Percentiles rank a stretch among this genome's conserved stretches.
phyloP scores from a whole-genome alignment of 2,797 vertebrate genomes.

The Cygnus olor region DNA sequence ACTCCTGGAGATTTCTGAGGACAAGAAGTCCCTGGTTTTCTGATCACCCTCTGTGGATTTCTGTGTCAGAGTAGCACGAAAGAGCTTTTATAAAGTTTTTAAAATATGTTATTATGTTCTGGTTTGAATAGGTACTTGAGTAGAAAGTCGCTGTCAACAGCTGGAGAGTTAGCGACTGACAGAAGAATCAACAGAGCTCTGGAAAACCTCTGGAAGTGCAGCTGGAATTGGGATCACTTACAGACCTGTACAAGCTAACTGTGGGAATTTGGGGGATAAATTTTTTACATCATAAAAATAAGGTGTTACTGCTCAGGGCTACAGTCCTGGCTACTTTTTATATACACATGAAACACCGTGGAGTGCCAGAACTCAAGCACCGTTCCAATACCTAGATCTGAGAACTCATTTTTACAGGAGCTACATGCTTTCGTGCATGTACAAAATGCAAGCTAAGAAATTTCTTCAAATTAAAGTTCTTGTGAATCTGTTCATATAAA shows the following conservation, averaged over 20 bases:
- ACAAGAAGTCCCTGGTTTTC: background rate
- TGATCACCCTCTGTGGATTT: background rate
- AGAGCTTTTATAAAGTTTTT: background rate
- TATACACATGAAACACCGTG: background rate
- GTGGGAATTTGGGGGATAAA: background rate
- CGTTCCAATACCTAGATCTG: background rate
- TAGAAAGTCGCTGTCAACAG: background rate
- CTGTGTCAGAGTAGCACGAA: background rate
- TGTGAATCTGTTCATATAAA: background rate
- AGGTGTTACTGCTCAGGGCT: slow-evolving; percentile 6
- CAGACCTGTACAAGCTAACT: background rate
- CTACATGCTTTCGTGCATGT: background rate
- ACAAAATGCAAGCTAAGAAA: background rate
- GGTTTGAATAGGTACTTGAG: background rate
- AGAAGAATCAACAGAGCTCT: background rate
- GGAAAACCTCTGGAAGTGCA: slow-evolving; percentile 20
- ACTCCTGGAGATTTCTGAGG: background rate
- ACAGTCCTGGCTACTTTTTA: background rate
- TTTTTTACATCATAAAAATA: background rate
- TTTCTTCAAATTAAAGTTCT: background rate
- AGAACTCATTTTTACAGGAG: background rate
- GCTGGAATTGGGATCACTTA: background rate
- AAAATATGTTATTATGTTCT: background rate
- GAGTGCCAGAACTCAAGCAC: background rate
- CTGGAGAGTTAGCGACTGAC: background rate